These are phyloP conservation scores for Parnassius mnemosyne DNA, from an alignment of 2,888 invertebrate genomes.

Conservation along the genomic window DNA sequence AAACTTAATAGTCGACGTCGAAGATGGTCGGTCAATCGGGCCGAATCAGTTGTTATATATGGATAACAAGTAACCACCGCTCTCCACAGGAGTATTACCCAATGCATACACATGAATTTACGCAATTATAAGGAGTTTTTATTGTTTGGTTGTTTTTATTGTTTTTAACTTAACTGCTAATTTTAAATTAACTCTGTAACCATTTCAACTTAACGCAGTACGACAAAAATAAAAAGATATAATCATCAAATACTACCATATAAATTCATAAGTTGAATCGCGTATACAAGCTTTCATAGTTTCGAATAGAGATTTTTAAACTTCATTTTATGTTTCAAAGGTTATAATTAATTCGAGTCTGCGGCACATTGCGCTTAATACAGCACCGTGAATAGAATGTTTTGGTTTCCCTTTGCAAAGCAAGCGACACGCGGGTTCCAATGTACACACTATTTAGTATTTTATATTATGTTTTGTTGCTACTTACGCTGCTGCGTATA, in stretches of 20 bases:
- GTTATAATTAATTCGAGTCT: slow-evolving; percentile 27
- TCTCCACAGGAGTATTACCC: no score
- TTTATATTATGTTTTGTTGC: slow-evolving; percentile 11
- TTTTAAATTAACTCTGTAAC: no score
- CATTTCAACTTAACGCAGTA: no score
- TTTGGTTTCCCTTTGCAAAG: slow-evolving; percentile 20
- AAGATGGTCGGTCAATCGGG: no score
- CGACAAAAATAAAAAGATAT: no score
- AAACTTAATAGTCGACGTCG: no score
- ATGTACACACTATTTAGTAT: slow-evolving; percentile 12
- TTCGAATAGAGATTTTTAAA: slow-evolving; percentile 18
- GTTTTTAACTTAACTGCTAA: no score
- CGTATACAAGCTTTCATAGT: slow-evolving; percentile 6
- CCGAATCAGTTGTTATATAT: no score
- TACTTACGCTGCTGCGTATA: not conserved
- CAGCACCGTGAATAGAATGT: slow-evolving; percentile 20
- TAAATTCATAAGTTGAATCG: slow-evolving; percentile 12
- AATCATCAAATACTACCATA: slow-evolving; percentile 2
- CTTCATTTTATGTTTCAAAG: slow-evolving; percentile 25
- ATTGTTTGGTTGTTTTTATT: no score
- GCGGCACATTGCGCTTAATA: slow-evolving; percentile 16
- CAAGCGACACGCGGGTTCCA: slow-evolving; percentile 11
- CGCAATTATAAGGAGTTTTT: no score
- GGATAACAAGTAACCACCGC: no score
- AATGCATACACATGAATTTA: no score